Evolutionary conservation across 2,797 vertebrate genomes (phyloP), one percentile per base, ranked within the genome.

Genomic region (Amniataba percoides): DNA sequence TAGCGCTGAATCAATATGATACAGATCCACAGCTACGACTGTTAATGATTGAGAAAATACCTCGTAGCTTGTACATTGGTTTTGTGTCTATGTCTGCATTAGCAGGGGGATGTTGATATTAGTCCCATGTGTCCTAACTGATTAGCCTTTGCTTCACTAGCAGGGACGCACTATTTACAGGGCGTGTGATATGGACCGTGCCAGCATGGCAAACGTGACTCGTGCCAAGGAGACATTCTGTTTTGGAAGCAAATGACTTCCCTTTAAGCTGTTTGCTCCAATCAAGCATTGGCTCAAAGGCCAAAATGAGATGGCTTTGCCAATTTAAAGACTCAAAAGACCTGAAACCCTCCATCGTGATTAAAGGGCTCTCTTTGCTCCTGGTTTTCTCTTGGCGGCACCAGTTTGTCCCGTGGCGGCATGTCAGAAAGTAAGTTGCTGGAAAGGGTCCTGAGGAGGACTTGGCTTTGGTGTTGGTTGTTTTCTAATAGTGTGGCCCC

Each of bases 361-460:
- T 92, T 93, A 86, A 90, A 91, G 72, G 58, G 68, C 52, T 79
- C 63, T 21, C 18, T 75, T 87, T 85, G 64, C 73, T 80, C 45
- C 55, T 84, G 57, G 74, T 83, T 87, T 86, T 74, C 57, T 78
- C 62, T 66, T 40, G 10, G 61, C 25, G 71, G 85, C 82, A 84
- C 83, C 74, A 82, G 74, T 86, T 88, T 75, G 71, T 92, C 74
- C 77, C 21, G 15, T 87, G 81, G 84, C 60, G 34, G 46, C 15
- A 72, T 82, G 67, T 86, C 82, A 83, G 78, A 43, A 69, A 90
- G 74, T 61, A 59, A 79, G 84, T 82, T 78, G 15, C 74, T 83
- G 82, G 81, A 86, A 83, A 73, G 51, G 36, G 36, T 87, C 84
- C 65, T 58, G 65, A 83, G 74, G 74, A 81, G 43, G 62, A 77